These are phyloP conservation scores for Archaeoteleia sp. DNA, from an alignment of 2,888 invertebrate genomes.

Conservation along the genomic window DNA sequence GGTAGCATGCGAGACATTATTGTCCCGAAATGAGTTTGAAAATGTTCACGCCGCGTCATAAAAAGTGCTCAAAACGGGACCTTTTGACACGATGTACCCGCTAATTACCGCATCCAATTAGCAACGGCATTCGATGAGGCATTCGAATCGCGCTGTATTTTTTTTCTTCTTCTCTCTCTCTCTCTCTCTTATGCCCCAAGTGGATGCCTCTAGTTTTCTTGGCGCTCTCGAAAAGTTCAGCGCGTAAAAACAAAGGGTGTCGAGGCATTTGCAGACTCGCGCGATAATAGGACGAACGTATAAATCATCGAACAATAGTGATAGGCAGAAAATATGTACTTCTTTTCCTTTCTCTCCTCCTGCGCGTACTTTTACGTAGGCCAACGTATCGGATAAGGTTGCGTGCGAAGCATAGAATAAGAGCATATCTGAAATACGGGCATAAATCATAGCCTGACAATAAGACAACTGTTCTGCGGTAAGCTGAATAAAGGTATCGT, in stretches of 20 bases:
- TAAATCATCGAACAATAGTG: constrained; percentile 64
- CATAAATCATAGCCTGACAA: constrained; percentile 48
- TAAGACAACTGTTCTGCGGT: constrained; percentile 33
- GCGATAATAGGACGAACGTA: constrained; percentile 59
- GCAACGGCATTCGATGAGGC: constrained; percentile 47
- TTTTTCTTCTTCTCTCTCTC: neutral
- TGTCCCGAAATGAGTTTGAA: constrained; percentile 40
- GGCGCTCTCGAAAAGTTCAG: constrained; percentile 8
- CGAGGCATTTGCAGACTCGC: constrained; percentile 35
- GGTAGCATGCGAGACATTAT: constrained; percentile 47
- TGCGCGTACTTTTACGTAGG: constrained; percentile 47
- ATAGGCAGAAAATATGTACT: constrained; percentile 53
- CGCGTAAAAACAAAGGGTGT: neutral
- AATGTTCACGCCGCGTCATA: constrained; percentile 6
- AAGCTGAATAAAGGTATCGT: constrained; percentile 31
- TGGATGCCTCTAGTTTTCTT: no score
- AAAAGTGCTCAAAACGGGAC: constrained; percentile 23
- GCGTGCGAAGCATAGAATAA: constrained; percentile 34
- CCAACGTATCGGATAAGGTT: constrained; percentile 19
- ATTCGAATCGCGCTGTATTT: constrained; percentile 7
- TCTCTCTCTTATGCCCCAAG: no score
- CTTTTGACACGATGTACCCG: constrained; percentile 56
- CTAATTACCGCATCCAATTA: constrained; percentile 65
- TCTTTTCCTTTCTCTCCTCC: constrained; percentile 49
- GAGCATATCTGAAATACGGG: constrained; percentile 24